Evolutionary conservation across 2,888 invertebrate genomes (phyloP).

Genomic region (Steinernema carpocapsae): DNA sequence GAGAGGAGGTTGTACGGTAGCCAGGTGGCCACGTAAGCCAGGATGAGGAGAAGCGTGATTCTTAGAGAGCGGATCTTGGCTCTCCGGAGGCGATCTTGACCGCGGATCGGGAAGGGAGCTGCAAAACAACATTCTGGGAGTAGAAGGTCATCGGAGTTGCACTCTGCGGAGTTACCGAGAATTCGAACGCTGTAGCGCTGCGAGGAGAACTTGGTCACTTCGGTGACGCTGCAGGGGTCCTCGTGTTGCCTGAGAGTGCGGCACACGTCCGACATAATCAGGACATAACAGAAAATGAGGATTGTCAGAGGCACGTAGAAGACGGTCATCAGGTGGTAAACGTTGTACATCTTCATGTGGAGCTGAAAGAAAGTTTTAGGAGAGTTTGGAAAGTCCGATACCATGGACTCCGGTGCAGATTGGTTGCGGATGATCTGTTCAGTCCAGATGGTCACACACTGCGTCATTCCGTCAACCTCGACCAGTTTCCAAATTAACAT

Average conservation of each 20-base stretch:
- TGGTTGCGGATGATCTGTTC: conserved; percentile 34
- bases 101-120: conserved; percentile 47
- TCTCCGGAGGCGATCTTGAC: conserved; percentile 56
- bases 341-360: conserved; percentile 21
- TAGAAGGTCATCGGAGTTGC: not conserved
- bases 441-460: conserved; percentile 56
- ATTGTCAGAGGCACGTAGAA: conserved; percentile 57
- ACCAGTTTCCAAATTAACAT: conserved; percentile 53
- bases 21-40: conserved; percentile 59
- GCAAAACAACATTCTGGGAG: conserved; percentile 25
- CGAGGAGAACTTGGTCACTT: conserved; percentile 24
- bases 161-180: not conserved
- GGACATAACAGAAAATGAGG: conserved; percentile 54
- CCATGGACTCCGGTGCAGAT: not conserved
- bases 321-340: conserved; percentile 44
- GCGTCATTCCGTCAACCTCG: conserved; percentile 43
- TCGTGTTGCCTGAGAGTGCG: conserved; percentile 3
- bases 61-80: conserved; percentile 51
- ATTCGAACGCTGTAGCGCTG: conserved; percentile 30
- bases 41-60: conserved; percentile 59
- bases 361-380: not conserved
- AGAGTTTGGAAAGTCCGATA: not conserved
- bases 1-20: conserved; percentile 59
- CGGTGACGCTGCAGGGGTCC: conserved; percentile 20
- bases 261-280: conserved; percentile 44